These are phyloP conservation scores for Lagopus leucura DNA, from an alignment of 2,113 vertebrate species.

Conservation along the genomic window DNA sequence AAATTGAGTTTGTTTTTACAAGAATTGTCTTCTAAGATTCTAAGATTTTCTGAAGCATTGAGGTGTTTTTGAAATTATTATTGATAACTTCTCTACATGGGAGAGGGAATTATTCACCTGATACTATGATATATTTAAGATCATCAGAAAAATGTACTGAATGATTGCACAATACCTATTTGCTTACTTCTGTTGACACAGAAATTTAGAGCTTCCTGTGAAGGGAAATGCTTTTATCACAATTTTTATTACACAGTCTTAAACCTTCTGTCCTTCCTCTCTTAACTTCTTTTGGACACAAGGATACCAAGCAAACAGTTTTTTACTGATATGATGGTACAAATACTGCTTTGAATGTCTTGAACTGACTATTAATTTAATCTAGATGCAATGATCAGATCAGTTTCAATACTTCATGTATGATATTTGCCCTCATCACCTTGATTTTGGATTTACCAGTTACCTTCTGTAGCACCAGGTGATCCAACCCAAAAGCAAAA, in stretches of 20 bases:
- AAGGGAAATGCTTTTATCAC: slow-evolving; percentile 3
- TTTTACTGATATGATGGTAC: background rate
- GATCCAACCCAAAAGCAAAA: background rate
- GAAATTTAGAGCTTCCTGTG: slow-evolving; percentile 24
- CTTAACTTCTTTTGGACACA: background rate
- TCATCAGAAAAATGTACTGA: background rate
- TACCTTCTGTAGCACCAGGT: slow-evolving; percentile 1
- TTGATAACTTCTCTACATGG: background rate
- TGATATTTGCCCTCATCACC: background rate
- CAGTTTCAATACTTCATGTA: background rate
- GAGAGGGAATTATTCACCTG: background rate
- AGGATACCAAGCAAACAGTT: background rate
- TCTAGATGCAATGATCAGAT: background rate
- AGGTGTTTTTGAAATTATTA: background rate
- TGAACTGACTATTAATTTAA: background rate
- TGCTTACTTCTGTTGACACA: slow-evolving; percentile 3
- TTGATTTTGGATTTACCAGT: slow-evolving; percentile 2
- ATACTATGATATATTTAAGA: background rate
- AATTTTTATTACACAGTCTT: background rate
- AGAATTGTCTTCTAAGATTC: background rate
- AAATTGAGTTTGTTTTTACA: background rate
- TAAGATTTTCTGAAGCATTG: background rate
- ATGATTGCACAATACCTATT: background rate
- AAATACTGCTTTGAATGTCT: background rate
- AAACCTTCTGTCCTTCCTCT: background rate